Percentiles rank a stretch among this genome's conserved stretches.
Conservation (phyloP, 2,888 invertebrate species). For the Drosophila borealis region DNA sequence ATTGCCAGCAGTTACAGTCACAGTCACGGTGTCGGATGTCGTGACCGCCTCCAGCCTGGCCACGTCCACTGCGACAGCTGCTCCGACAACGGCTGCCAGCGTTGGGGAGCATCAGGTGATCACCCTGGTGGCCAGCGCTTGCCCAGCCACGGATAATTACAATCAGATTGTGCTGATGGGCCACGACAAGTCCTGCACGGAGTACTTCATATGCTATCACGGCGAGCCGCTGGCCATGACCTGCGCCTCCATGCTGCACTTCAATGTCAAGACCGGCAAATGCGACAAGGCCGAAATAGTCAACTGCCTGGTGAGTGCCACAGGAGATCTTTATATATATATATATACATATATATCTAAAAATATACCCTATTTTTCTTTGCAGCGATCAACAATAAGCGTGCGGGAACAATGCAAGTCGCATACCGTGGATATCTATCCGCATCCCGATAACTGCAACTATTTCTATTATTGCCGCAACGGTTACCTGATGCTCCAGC, state of each 20-base stretch:
- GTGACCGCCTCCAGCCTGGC: background rate
- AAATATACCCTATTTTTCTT: background rate
- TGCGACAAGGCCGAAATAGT: slow-evolving; percentile 80
- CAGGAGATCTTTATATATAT: background rate
- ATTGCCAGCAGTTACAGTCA: background rate
- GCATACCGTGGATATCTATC: slow-evolving; percentile 74
- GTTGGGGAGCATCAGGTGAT: slow-evolving; percentile 5
- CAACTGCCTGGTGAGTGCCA: slow-evolving; percentile 73
- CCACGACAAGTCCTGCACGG: slow-evolving; percentile 73
- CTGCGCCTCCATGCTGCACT: slow-evolving; percentile 78
- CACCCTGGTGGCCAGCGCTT: slow-evolving; percentile 47
- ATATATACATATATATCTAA: background rate
- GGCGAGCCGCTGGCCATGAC: slow-evolving; percentile 71
- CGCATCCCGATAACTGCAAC: slow-evolving; percentile 81
- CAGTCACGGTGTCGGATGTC: background rate
- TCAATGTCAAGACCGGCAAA: slow-evolving; percentile 70
- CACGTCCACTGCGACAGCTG: background rate
- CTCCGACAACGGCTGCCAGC: background rate
- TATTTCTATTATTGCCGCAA: slow-evolving; percentile 81
- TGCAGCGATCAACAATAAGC: slow-evolving; percentile 55
- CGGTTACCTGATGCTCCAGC: slow-evolving; percentile 82
- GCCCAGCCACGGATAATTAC: slow-evolving; percentile 71
- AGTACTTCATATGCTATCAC: slow-evolving; percentile 81
- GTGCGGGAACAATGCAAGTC: slow-evolving; percentile 72
- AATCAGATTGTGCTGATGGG: slow-evolving; percentile 69